phyloP scores from a whole-genome alignment of 64 coral and sea anemone genomes.

The Pachyseris speciosa region DNA sequence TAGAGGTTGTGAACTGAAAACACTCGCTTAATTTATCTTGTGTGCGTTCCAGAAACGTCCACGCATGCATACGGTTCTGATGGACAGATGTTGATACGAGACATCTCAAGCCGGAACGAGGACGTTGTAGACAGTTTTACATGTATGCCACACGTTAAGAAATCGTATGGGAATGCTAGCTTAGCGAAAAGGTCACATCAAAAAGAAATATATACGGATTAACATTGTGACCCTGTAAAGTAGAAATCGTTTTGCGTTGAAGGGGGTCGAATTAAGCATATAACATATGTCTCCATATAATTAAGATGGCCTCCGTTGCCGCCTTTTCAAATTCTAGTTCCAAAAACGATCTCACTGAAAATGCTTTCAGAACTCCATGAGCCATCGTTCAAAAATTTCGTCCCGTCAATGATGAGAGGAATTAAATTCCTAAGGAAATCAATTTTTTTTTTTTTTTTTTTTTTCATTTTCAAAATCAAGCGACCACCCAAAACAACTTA shows the following conservation, averaged over 20 bases:
- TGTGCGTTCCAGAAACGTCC: no score
- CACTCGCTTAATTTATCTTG: not conserved
- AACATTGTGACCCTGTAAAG: constrained; percentile 51
- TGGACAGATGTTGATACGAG: not conserved
- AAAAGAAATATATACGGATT: not conserved
- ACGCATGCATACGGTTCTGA: no score
- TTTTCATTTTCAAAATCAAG: constrained; percentile 5
- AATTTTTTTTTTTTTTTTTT: no score
- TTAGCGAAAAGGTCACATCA: not conserved
- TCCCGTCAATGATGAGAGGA: not conserved
- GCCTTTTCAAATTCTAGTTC: not conserved
- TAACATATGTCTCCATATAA: not conserved
- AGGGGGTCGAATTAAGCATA: not conserved
- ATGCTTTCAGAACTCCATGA: not conserved
- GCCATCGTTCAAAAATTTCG: not conserved
- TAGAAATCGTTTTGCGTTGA: constrained; percentile 29
- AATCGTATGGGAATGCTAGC: not conserved
- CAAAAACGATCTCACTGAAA: not conserved
- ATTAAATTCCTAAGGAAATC: not conserved
- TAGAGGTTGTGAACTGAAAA: no score
- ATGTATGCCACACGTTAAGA: not conserved
- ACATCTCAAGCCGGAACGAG: not conserved
- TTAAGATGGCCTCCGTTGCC: not conserved
- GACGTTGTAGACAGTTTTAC: not conserved
- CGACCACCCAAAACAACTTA: not conserved